Evolutionary conservation across 2,888 invertebrate species (phyloP).

Genomic region (Luperina testacea): DNA sequence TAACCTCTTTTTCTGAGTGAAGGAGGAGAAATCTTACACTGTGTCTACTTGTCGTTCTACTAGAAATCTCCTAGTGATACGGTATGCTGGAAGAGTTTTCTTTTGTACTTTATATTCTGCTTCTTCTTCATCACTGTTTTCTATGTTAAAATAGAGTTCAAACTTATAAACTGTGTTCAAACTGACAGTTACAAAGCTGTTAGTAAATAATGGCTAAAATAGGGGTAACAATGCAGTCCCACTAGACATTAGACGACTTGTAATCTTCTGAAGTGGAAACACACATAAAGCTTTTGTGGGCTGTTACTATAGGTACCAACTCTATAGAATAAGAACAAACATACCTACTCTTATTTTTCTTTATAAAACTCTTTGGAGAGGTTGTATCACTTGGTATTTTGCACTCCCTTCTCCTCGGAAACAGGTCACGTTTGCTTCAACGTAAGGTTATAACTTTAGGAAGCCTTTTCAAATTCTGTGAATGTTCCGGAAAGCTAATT

Average conservation of each 20-base stretch:
- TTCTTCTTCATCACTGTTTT: neutral
- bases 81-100: neutral
- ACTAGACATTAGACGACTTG: neutral
- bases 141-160: neutral
- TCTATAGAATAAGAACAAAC: neutral
- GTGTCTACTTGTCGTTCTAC: neutral
- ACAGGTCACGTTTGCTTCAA: constrained; percentile 20
- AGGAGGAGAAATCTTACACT: neutral
- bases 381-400: neutral
- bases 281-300: constrained; percentile 1
- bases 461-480: constrained; percentile 8
- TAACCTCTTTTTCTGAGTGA: neutral
- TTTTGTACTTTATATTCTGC: neutral
- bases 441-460: neutral
- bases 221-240: neutral
- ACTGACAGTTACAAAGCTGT: neutral
- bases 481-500: neutral
- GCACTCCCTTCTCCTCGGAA: constrained; percentile 7
- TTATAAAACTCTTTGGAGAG: neutral
- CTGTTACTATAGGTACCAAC: neutral
- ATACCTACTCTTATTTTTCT: neutral
- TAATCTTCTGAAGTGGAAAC: constrained; percentile 9
- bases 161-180: neutral
- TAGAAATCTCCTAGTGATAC: neutral
- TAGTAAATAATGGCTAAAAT: neutral